phyloP scores from a whole-genome alignment of 92 coral and sea anemone genomes.

The Muricea muricata region DNA sequence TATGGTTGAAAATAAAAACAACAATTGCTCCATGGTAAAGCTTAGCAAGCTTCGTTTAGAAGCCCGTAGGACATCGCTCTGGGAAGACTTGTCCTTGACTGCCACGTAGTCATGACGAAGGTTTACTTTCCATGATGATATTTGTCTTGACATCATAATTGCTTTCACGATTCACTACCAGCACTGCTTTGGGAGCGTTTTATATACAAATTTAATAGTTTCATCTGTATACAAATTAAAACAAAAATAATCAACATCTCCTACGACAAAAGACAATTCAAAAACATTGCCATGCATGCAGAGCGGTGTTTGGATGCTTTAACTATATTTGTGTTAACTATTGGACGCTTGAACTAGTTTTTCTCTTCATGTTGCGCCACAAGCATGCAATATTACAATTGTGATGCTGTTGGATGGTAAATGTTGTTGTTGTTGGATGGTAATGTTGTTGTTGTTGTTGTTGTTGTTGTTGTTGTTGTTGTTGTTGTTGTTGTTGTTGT shows the following conservation, averaged over 20 bases:
- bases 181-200: conserved; percentile 93
- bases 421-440: too few relatives aligned
- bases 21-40: neutral
- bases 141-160: neutral
- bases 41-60: neutral
- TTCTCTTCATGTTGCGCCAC: too few relatives aligned
- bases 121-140: neutral
- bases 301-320: too few relatives aligned
- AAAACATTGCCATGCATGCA: too few relatives aligned
- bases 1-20: neutral
- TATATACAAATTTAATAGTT: conserved; percentile 92
- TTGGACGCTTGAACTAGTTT: too few relatives aligned
- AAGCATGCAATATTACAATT: too few relatives aligned
- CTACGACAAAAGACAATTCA: too few relatives aligned
- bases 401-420: too few relatives aligned
- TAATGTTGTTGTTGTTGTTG: too few relatives aligned
- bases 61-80: neutral
- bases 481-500: too few relatives aligned
- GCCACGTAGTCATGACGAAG: neutral
- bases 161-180: conserved; percentile 80
- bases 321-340: too few relatives aligned
- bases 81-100: neutral
- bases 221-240: conserved; percentile 68
- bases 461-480: too few relatives aligned
- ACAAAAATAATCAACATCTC: neutral